Base-by-base conservation (phyloP, 1,140 invertebrate genomes). In the Conus ventricosus region DNA sequence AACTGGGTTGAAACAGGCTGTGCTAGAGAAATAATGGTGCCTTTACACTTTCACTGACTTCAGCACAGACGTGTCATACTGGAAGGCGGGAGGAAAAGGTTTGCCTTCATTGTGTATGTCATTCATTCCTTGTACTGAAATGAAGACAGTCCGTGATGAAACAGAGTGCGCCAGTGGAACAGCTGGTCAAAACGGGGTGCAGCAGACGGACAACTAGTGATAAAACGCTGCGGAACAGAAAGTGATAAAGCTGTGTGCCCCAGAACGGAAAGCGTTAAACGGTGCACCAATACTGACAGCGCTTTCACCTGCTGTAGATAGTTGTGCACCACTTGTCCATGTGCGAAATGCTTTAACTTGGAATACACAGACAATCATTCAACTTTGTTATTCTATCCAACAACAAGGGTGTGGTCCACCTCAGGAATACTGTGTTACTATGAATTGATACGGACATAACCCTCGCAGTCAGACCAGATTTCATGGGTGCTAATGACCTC, bases 391-490 rank as follows among this genome's bases (percentile, higher is more conserved):
- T 17, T 51, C 80, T 51, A 25, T 81, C 27, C 27, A 81, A 51
- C 80, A 6, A 81, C 51, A 23, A 51, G 51, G 39, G 13, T 54
- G 5, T 54, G 17, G 80, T 81, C 51, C 80, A 54, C 39, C 80
- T 81, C 80, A 81, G 80, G 80, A 54, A 81, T 23, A 20, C 20
- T 54, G 20, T 81, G 17, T 51, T 81, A 54, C 15, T 4, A 13
- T 81, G 51, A 53, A 53, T 81, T 23, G 51, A 81, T 17, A 81
- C 13, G 51, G 80, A 81, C 76, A 78, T 7, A 78, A 25, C 6
- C 39, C 39, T 25, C 15, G 27, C 27, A 81, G 80, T 81, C 80
- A 81, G 80, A 81, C 80, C 80, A 81, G 80, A 81, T 51, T 81
- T 81, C 23, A 54, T 81, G 51, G 80, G 80, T 81, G 80, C 80